A percentile compares a stretch with the other conserved stretches of the same genome.
Conservation (phyloP, 2,888 invertebrate genomes). For the Gasteruption jaculator region DNA sequence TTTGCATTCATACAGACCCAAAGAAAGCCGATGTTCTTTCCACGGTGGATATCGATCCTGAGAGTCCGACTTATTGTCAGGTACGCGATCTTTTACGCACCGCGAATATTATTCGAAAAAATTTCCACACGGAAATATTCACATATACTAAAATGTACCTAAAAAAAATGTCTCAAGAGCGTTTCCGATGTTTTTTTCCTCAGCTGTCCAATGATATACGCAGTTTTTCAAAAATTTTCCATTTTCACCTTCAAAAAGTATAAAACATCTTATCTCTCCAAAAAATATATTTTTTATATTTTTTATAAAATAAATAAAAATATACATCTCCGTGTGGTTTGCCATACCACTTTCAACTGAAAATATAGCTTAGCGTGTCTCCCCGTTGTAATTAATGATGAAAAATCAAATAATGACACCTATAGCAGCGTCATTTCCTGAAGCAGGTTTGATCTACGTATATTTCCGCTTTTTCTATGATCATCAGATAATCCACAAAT, state of each 20-base stretch:
- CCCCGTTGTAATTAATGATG: too few species aligned
- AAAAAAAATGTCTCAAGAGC: not conserved
- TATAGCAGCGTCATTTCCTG: too few species aligned
- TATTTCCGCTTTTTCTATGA: not conserved
- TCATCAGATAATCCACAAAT: slow-evolving; percentile 77
- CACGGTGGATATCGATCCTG: slow-evolving; percentile 87
- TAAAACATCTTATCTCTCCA: not conserved
- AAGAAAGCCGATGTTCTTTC: slow-evolving; percentile 82
- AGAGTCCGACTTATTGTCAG: slow-evolving; percentile 78
- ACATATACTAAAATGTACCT: not conserved
- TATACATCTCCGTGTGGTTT: too few species aligned
- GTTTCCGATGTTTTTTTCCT: too few species aligned
- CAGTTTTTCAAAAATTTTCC: too few species aligned
- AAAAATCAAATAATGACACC: too few species aligned
- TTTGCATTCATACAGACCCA: slow-evolving; percentile 75
- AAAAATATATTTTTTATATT: slow-evolving; percentile 1
- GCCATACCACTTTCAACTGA: too few species aligned
- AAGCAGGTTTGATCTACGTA: too few species aligned
- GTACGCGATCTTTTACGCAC: slow-evolving; percentile 57
- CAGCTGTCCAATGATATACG: too few species aligned
- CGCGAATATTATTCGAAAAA: too few species aligned
- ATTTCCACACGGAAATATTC: not conserved
- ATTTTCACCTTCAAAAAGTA: too few species aligned
- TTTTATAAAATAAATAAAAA: slow-evolving; percentile 2
- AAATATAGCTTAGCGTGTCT: too few species aligned